These are phyloP conservation scores for Hipposideros armiger DNA, from an alignment of 2,113 vertebrate species.

Conservation along the genomic window DNA sequence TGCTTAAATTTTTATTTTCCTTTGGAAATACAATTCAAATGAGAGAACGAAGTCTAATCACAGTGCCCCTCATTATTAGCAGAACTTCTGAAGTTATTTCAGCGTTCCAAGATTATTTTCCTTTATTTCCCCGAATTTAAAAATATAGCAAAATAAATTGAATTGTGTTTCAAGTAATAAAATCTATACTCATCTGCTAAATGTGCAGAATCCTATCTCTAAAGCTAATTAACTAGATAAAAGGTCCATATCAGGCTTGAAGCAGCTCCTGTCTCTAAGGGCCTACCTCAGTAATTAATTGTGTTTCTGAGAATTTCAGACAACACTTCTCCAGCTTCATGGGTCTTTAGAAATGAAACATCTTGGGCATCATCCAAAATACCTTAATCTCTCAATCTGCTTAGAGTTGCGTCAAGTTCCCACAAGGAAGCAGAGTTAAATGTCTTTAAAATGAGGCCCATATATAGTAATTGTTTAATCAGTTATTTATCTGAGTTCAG, in stretches of 20 bases:
- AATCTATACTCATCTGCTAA: constrained; percentile 78
- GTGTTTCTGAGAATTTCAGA: constrained; percentile 81
- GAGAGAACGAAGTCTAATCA: constrained; percentile 62
- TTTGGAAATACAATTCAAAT: constrained; percentile 67
- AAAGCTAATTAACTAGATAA: constrained; percentile 83
- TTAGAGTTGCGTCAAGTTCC: constrained; percentile 75
- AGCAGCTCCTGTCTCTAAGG: constrained; percentile 84
- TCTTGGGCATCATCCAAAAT: constrained; percentile 80
- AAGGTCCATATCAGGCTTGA: constrained; percentile 85
- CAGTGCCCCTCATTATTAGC: constrained; percentile 73
- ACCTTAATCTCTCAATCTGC: constrained; percentile 83
- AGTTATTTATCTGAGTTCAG: constrained; percentile 53
- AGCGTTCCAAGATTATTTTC: constrained; percentile 75
- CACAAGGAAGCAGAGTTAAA: constrained; percentile 45
- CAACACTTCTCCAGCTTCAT: constrained; percentile 82
- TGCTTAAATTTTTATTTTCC: constrained; percentile 69
- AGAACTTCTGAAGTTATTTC: constrained; percentile 70
- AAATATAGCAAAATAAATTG: constrained; percentile 76
- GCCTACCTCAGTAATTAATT: constrained; percentile 84
- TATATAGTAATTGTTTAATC: constrained; percentile 65
- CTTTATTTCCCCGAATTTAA: constrained; percentile 67
- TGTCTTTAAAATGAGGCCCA: constrained; percentile 56
- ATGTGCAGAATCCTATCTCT: constrained; percentile 78
- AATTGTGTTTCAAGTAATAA: constrained; percentile 81
- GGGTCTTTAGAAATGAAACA: constrained; percentile 79